Evolutionary conservation across 2,113 vertebrate species (phyloP).

Genomic region (Fregetta grallaria): DNA sequence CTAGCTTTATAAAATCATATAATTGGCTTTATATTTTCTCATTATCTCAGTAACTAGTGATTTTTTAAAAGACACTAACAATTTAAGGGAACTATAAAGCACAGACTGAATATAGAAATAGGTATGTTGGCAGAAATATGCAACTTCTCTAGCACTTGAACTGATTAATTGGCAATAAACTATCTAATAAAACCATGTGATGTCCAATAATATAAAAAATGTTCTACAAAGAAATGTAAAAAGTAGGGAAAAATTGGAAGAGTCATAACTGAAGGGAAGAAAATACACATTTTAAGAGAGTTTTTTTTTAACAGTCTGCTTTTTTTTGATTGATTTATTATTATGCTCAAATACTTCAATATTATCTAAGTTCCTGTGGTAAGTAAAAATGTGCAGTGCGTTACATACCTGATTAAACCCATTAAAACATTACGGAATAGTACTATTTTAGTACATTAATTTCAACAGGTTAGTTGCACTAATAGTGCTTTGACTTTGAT

Average conservation of each 20-base stretch:
- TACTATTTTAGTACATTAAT: background rate
- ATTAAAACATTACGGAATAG: background rate
- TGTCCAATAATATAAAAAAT: conserved; percentile 15
- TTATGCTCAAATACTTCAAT: background rate
- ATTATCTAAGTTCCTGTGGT: background rate
- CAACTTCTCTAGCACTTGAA: conserved; percentile 1
- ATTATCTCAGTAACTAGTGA: conserved; percentile 34
- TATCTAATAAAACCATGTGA: background rate
- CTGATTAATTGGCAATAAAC: conserved; percentile 33
- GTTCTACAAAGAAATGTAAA: background rate
- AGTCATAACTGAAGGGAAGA: background rate
- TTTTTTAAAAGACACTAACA: conserved; percentile 24
- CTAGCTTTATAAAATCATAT: conserved; percentile 10
- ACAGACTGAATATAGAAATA: conserved; percentile 9
- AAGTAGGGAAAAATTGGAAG: background rate
- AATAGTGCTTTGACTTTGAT: background rate
- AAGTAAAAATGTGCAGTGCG: background rate
- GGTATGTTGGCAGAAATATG: conserved; percentile 6
- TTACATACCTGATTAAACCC: background rate
- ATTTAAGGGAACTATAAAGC: conserved; percentile 53
- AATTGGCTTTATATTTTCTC: conserved; percentile 59
- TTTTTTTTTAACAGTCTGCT: background rate
- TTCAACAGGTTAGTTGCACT: background rate
- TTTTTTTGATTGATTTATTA: background rate
- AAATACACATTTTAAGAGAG: background rate